Evolutionary conservation across 2,888 invertebrate genomes (phyloP), one percentile per base, ranked within the genome.

Genomic region (Caenorhabditis japonica): DNA sequence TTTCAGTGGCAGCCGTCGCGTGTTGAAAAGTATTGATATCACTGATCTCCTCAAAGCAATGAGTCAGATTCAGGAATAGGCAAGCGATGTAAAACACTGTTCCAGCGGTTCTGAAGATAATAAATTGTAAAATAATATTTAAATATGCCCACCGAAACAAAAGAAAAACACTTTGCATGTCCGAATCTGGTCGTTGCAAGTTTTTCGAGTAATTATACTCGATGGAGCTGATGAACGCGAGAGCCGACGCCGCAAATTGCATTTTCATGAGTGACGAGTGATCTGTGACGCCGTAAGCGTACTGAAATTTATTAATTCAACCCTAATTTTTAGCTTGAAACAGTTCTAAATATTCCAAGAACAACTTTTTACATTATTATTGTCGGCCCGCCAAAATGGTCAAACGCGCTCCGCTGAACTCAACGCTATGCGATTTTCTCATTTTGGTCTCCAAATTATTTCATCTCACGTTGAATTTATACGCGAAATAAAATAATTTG

Each of bases 21-120:
- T 21, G 41, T 12, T 27, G 23, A 8, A 33, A 25, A 12, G 17
- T 5, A 8, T 55, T 55, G 27, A 74, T 34, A 36, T 68, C 58
- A 15, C 53, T 61, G 7, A 74, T 17, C 8, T 62, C 62, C 21
- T 74, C 74, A 8, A 74, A 43, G 23, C 68, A 61, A 33, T 74
- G 74, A 5, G 68, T 61, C 44, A 69, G 5, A 36, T 68, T 74
- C n/a, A 74, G 15, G 47, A 74, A 74, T 2, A 68, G 33, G 49
- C 38, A 52, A 2, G 74, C 74, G 27, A 68, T 55, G 52, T 46
- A 61, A 30, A 62, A 53, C 10, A 74, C 49, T 4, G 27, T 25
- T 5, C 53, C 56, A 23, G 68, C 61, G 12, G 60, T 64, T 33
- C 74, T 74, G 41, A 41, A 69, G n/a, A n/a, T n/a, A n/a, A n/a